Percentiles rank a stretch among this genome's conserved stretches.
Conservation (phyloP, 2,888 invertebrate genomes). For the Zygogramma bicolorata region DNA sequence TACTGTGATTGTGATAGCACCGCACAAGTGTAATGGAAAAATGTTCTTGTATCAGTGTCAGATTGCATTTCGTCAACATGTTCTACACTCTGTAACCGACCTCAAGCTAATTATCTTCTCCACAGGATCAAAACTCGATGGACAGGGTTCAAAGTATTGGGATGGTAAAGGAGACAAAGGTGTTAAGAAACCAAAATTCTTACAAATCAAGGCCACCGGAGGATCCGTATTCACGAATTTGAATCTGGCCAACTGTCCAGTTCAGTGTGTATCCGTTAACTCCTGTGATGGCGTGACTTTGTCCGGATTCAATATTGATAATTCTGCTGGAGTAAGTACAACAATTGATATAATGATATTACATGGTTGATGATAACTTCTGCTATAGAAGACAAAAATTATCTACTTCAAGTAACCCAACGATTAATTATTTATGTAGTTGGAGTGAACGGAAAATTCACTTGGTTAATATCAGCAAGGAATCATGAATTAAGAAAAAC, state of each 20-base stretch:
- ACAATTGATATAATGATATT: background rate
- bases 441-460: too few relatives aligned
- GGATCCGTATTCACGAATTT: constrained; percentile 41
- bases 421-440: too few relatives aligned
- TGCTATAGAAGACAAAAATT: too few relatives aligned
- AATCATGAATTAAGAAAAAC: too few relatives aligned
- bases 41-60: too few relatives aligned
- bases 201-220: constrained; percentile 40
- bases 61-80: too few relatives aligned
- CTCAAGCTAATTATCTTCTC: too few relatives aligned
- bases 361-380: background rate
- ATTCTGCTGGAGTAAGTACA: constrained; percentile 35
- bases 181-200: constrained; percentile 44
- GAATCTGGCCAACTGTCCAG: constrained; percentile 41
- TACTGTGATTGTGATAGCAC: too few relatives aligned
- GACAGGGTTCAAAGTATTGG: constrained; percentile 46
- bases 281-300: constrained; percentile 34
- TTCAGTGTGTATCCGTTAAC: constrained; percentile 40
- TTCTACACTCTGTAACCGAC: too few relatives aligned
- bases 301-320: constrained; percentile 42
- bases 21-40: too few relatives aligned
- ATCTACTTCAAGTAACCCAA: too few relatives aligned
- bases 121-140: constrained; percentile 39
- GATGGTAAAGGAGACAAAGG: constrained; percentile 46
- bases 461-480: too few relatives aligned